Conservation (phyloP, 2,888 invertebrate species). For the Diarsia mendica region DNA sequence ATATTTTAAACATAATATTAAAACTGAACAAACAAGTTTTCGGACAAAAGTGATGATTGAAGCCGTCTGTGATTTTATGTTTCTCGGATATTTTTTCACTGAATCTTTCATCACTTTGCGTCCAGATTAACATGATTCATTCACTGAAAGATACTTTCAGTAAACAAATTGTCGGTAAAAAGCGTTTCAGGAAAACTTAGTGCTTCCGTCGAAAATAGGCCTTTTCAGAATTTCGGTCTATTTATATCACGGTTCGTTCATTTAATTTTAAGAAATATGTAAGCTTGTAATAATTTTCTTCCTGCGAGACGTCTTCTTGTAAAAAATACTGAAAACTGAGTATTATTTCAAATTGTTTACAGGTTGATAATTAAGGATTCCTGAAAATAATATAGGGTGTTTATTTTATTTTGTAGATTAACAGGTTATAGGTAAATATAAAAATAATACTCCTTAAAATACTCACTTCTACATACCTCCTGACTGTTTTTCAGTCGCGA, state of each 20-base stretch:
- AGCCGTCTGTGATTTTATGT: slow-evolving; percentile 10
- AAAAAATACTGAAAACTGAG: neutral
- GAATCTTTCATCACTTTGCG: neutral
- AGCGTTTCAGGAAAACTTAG: slow-evolving; percentile 4
- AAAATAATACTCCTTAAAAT: too few relatives aligned
- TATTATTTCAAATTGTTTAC: neutral
- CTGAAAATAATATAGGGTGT: neutral
- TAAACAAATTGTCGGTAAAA: slow-evolving; percentile 20
- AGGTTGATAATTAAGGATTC: neutral
- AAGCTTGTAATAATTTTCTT: neutral
- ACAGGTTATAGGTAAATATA: too few relatives aligned
- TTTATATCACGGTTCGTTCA: neutral
- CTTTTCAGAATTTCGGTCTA: neutral
- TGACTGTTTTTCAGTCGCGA: too few relatives aligned
- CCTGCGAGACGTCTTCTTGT: too few relatives aligned
- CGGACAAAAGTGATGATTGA: slow-evolving; percentile 32
- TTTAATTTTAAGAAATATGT: neutral
- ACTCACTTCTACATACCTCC: too few relatives aligned
- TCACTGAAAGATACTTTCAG: slow-evolving; percentile 19
- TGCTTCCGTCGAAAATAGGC: slow-evolving; percentile 14
- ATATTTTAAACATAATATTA: slow-evolving; percentile 6
- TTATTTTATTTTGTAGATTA: too few relatives aligned
- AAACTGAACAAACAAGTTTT: slow-evolving; percentile 7
- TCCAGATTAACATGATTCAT: slow-evolving; percentile 36
- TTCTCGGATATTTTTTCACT: slow-evolving; percentile 9